Evolutionary conservation across 1,140 invertebrate genomes (phyloP).

Genomic region (Aphaenogaster rudis): DNA sequence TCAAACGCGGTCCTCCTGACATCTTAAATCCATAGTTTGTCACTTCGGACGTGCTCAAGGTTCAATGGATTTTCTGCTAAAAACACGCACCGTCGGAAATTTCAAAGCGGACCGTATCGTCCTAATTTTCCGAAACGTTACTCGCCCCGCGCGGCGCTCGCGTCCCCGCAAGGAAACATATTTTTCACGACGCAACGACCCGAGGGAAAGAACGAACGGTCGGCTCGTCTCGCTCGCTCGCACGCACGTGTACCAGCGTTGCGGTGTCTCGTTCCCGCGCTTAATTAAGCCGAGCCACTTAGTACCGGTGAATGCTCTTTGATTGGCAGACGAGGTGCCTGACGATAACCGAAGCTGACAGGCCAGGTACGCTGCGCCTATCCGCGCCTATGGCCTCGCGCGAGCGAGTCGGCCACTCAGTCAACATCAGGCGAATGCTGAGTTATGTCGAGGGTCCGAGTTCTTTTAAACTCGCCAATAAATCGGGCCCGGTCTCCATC

Average conservation of each 20-base stretch:
- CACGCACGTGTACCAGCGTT: slow-evolving; percentile 11
- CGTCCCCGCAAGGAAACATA: slow-evolving; percentile 49
- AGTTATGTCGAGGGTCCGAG: slow-evolving; percentile 81
- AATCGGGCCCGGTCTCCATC: slow-evolving; percentile 77
- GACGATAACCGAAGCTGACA: slow-evolving; percentile 69
- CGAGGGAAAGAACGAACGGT: slow-evolving; percentile 48
- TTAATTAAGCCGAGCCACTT: slow-evolving; percentile 80
- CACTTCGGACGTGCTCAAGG: not conserved
- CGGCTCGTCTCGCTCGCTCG: slow-evolving; percentile 32
- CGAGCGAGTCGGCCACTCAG: slow-evolving; percentile 77
- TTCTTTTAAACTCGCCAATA: slow-evolving; percentile 83
- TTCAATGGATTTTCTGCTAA: not conserved
- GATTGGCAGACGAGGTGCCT: slow-evolving; percentile 78
- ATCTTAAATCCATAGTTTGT: not conserved
- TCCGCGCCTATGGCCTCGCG: slow-evolving; percentile 65
- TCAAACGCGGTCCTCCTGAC: not conserved
- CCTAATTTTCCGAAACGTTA: slow-evolving; percentile 68
- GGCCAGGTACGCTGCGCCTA: slow-evolving; percentile 73
- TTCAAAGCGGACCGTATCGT: slow-evolving; percentile 60
- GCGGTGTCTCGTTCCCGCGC: slow-evolving; percentile 63
- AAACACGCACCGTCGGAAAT: not conserved
- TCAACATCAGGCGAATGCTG: slow-evolving; percentile 81
- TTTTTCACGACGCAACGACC: slow-evolving; percentile 71
- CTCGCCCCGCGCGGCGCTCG: not conserved
- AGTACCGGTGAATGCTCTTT: slow-evolving; percentile 80